Evolutionary conservation across 2,113 vertebrate species (phyloP).

Genomic region (Setophaga petechia): DNA sequence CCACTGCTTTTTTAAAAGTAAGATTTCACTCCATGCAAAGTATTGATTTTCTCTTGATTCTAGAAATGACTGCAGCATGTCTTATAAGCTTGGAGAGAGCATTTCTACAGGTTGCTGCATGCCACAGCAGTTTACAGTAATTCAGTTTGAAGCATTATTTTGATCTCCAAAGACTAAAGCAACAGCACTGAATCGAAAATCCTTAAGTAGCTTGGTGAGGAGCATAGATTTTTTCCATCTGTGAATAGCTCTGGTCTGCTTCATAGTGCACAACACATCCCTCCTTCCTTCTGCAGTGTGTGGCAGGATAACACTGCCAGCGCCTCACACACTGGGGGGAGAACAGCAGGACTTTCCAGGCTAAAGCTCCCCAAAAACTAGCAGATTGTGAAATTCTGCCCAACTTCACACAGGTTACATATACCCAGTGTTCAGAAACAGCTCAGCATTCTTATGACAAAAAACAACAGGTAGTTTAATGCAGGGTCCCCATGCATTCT

Average conservation of each 20-base stretch:
- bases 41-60: constrained; percentile 31
- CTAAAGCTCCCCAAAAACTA: background rate
- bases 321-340: background rate
- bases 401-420: background rate
- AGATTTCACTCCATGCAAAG: background rate
- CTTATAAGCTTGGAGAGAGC: background rate
- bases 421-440: background rate
- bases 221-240: background rate
- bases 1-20: background rate
- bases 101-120: constrained; percentile 37
- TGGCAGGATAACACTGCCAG: background rate
- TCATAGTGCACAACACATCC: background rate
- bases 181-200: constrained; percentile 10
- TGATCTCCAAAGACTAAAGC: constrained; percentile 36
- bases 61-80: constrained; percentile 12
- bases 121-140: constrained; percentile 33
- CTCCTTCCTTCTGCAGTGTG: background rate
- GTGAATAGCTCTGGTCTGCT: background rate
- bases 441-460: background rate
- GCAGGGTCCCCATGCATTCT: background rate
- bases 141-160: constrained; percentile 37
- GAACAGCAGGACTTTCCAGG: background rate
- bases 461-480: background rate
- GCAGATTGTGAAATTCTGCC: background rate
- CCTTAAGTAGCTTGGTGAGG: constrained; percentile 22